A percentile compares a stretch with the other conserved stretches of the same genome.
Conservation (phyloP, 2,888 invertebrate genomes). For the Hyles lineata region DNA sequence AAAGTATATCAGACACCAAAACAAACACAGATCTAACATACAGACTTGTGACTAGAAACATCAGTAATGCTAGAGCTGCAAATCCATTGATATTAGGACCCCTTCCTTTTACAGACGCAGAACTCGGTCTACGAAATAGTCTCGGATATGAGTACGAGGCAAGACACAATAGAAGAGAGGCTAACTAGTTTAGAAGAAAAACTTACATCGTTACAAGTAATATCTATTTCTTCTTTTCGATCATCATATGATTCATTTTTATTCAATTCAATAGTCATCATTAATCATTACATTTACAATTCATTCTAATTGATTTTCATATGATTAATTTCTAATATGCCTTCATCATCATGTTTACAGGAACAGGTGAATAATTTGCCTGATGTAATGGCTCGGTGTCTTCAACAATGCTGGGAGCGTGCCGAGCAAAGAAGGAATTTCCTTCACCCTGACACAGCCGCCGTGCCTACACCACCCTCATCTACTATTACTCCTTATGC, state of each 20-base stretch:
- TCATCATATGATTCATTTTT: not conserved
- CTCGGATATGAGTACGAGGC: slow-evolving; percentile 97
- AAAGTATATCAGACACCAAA: slow-evolving; percentile 31
- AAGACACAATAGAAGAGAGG: slow-evolving; percentile 96
- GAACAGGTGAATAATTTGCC: slow-evolving; percentile 94
- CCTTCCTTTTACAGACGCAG: slow-evolving; percentile 93
- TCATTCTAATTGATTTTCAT: not conserved
- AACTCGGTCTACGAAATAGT: slow-evolving; percentile 99
- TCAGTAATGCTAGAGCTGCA: slow-evolving; percentile 75
- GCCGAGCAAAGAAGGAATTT: slow-evolving; percentile 93
- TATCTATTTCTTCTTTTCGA: not conserved
- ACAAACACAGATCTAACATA: slow-evolving; percentile 60
- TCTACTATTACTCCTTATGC: slow-evolving; percentile 85
- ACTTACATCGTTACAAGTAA: slow-evolving; percentile 91
- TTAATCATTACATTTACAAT: no score
- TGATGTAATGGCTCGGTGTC: slow-evolving; percentile 90
- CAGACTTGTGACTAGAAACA: slow-evolving; percentile 57
- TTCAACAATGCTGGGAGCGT: slow-evolving; percentile 91
- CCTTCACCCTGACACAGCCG: slow-evolving; percentile 94
- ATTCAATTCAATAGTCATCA: not conserved
- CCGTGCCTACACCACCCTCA: slow-evolving; percentile 83
- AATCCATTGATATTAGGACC: slow-evolving; percentile 84
- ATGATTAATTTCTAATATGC: not conserved
- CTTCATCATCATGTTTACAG: slow-evolving; percentile 56
- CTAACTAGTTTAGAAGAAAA: slow-evolving; percentile 97